Evolutionary conservation across 1,140 invertebrate genomes (phyloP).

Genomic region (Batillaria attramentaria): DNA sequence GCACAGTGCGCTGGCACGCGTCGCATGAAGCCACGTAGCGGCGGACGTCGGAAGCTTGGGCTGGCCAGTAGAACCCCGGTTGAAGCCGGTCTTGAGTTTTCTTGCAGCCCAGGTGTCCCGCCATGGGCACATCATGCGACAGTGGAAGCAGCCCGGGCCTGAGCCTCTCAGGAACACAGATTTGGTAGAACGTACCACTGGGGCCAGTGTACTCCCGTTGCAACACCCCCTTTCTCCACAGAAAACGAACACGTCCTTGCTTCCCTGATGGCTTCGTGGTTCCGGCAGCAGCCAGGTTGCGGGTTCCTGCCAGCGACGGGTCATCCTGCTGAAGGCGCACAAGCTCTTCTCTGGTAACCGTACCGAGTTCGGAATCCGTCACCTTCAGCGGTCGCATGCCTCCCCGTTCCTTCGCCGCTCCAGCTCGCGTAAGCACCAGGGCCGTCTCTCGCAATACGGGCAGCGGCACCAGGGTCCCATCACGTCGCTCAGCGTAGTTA

Average conservation of each 20-base stretch:
- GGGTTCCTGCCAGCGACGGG: not conserved
- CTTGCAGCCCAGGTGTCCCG: not conserved
- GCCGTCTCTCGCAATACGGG: no score
- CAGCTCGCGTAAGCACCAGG: no score
- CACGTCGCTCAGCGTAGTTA: no score
- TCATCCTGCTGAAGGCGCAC: not conserved
- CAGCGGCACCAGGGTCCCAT: no score
- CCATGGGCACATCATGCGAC: not conserved
- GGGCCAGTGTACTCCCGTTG: not conserved
- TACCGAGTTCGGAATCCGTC: not conserved
- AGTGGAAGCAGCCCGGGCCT: not conserved
- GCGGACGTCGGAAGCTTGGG: conserved; percentile 1
- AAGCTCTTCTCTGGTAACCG: not conserved
- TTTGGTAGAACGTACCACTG: not conserved
- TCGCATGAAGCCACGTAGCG: conserved; percentile 37
- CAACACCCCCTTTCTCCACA: not conserved
- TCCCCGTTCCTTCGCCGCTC: no score
- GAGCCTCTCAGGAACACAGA: not conserved
- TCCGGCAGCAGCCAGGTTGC: not conserved
- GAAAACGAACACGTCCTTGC: not conserved
- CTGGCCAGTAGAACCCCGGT: conserved; percentile 37
- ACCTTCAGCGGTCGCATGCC: no score
- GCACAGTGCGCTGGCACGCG: conserved; percentile 44
- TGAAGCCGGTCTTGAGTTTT: not conserved
- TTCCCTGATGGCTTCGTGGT: not conserved